Percentiles rank a stretch among this genome's conserved stretches.
These are phyloP conservation scores for Petrocephalus microphthalmus DNA, from an alignment of 2,113 vertebrate species.

Conservation along the genomic window DNA sequence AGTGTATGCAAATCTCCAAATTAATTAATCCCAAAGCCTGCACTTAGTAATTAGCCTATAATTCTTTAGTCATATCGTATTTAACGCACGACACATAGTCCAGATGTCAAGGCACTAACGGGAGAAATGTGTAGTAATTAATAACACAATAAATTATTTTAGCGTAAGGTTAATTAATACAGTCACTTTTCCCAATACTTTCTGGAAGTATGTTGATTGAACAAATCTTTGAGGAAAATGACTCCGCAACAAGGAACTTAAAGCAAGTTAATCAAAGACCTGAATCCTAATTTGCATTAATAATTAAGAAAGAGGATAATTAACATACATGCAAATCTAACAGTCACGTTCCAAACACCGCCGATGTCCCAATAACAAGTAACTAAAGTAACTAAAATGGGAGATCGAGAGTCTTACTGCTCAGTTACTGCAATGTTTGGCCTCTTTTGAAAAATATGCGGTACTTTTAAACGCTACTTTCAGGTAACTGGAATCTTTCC, in stretches of 20 bases:
- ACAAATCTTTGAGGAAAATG: conserved; percentile 51
- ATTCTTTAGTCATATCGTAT: conserved; percentile 48
- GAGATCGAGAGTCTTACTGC: neutral
- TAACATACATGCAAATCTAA: conserved; percentile 19
- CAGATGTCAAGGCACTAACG: conserved; percentile 38
- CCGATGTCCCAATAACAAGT: neutral
- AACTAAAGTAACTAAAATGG: neutral
- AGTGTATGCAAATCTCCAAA: conserved; percentile 52
- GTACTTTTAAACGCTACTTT: neutral
- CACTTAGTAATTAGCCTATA: conserved; percentile 60
- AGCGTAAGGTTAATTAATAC: conserved; percentile 61
- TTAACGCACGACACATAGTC: conserved; percentile 39
- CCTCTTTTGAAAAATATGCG: neutral
- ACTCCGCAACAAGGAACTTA: conserved; percentile 60
- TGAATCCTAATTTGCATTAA: conserved; percentile 60
- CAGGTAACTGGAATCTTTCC: neutral
- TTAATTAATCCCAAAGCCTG: conserved; percentile 51
- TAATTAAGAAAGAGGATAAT: conserved; percentile 54
- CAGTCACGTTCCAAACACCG: conserved; percentile 8
- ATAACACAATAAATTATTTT: conserved; percentile 47
- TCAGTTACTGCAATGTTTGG: neutral
- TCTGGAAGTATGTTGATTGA: conserved; percentile 46
- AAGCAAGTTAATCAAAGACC: conserved; percentile 59
- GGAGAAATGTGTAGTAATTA: conserved; percentile 56
- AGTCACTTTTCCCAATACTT: conserved; percentile 46